Conservation (phyloP, 23 tunicate species). For the Phallusia fumigata region DNA sequence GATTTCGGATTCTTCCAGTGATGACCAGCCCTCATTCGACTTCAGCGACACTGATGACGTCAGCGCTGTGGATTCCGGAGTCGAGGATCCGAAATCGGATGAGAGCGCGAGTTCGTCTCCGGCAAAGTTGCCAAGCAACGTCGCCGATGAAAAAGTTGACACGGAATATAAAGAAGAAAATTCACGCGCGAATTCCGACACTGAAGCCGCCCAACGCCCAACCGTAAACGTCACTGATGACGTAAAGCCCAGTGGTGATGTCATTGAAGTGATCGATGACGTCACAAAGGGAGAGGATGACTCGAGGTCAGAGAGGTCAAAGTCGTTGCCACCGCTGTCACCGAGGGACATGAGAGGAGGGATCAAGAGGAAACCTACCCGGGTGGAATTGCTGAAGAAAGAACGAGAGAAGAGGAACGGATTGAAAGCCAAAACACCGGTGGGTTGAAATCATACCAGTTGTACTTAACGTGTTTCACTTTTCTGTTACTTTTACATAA, state of each 20-base stretch:
- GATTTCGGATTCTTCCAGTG: too few species aligned
- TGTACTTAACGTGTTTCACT: too few species aligned
- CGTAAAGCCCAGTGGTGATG: neutral
- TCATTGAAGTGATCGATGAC: neutral
- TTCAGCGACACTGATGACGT: neutral
- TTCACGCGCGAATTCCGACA: neutral
- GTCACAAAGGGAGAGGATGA: neutral
- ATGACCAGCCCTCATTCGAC: too few species aligned
- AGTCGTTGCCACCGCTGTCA: neutral
- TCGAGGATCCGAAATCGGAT: neutral
- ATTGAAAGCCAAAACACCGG: neutral
- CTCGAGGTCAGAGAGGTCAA: neutral
- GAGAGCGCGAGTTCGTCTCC: neutral
- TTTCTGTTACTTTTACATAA: too few species aligned
- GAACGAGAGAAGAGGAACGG: neutral
- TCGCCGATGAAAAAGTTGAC: too few species aligned
- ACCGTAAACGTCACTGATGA: neutral
- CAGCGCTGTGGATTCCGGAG: neutral
- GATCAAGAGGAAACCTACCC: neutral
- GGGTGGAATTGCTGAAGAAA: neutral
- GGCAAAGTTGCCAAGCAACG: neutral
- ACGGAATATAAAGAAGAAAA: too few species aligned
- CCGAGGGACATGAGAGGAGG: constrained; percentile 1
- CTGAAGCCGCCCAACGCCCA: neutral
- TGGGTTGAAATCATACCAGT: too few species aligned